A percentile compares a stretch with the other conserved stretches of the same genome.
Evolutionary conservation across 2,113 vertebrate species (phyloP).

Genomic region (Hemicordylus capensis): DNA sequence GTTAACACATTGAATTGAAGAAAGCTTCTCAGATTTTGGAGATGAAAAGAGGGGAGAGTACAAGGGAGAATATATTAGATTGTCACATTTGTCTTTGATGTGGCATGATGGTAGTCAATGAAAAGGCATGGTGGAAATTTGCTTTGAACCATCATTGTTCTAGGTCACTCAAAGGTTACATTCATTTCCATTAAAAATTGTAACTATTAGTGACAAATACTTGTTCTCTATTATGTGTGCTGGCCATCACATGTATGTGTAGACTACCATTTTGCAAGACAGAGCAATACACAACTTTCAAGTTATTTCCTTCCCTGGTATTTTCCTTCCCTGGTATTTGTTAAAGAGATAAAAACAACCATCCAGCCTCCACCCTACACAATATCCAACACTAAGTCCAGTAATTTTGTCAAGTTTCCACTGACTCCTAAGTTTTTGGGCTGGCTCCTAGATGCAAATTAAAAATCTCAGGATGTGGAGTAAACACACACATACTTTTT

Average conservation of each 20-base stretch:
- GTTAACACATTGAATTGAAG: not conserved
- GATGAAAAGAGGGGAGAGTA: not conserved
- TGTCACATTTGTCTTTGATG: too few relatives aligned
- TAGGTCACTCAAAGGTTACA: not conserved
- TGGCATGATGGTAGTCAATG: not conserved
- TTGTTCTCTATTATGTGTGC: not conserved
- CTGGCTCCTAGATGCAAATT: too few relatives aligned
- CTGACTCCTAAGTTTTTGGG: too few relatives aligned
- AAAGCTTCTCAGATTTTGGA: not conserved
- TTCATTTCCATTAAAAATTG: not conserved
- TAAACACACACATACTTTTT: too few relatives aligned
- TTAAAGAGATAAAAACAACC: too few relatives aligned
- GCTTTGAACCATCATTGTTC: not conserved
- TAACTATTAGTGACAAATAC: not conserved
- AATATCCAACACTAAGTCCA: too few relatives aligned
- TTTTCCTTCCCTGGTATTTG: too few relatives aligned
- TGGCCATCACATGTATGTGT: not conserved
- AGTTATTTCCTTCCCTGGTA: too few relatives aligned
- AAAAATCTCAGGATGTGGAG: too few relatives aligned
- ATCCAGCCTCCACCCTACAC: too few relatives aligned
- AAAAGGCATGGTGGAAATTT: not conserved
- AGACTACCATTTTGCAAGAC: not conserved
- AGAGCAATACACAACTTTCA: not conserved
- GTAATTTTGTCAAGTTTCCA: too few relatives aligned
- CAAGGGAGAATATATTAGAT: not conserved